Evolutionary conservation across 2,113 vertebrate genomes (phyloP).

Genomic region (Euleptes europaea): DNA sequence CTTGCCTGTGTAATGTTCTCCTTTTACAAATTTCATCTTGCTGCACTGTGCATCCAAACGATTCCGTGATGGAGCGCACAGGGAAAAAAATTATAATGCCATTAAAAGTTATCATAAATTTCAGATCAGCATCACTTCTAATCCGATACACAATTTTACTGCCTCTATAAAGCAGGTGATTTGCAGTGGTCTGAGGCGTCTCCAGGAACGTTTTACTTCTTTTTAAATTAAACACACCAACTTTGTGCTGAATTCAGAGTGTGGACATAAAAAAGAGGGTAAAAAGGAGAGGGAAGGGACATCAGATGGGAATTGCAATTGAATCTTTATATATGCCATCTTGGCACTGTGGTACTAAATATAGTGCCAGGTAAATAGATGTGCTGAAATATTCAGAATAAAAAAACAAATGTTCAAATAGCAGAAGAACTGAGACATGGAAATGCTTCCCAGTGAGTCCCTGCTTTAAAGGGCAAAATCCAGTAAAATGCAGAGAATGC

Average conservation of each 20-base stretch:
- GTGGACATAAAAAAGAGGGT: constrained; percentile 84
- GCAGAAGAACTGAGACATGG: constrained; percentile 65
- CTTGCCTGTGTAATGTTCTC: constrained; percentile 75
- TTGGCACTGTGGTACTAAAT: constrained; percentile 83
- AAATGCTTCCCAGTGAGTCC: constrained; percentile 64
- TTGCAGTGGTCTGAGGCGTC: constrained; percentile 84
- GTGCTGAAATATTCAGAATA: constrained; percentile 85
- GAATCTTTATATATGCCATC: constrained; percentile 86
- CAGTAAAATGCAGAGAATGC: constrained; percentile 69
- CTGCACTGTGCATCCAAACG: constrained; percentile 76
- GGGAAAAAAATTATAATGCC: constrained; percentile 86
- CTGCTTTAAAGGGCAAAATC: constrained; percentile 68
- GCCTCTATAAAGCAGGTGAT: constrained; percentile 86
- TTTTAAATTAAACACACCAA: constrained; percentile 89
- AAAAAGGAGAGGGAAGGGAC: constrained; percentile 85
- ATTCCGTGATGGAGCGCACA: constrained; percentile 72
- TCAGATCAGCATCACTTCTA: constrained; percentile 87
- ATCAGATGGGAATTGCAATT: constrained; percentile 87
- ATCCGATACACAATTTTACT: constrained; percentile 88
- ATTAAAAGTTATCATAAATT: constrained; percentile 90
- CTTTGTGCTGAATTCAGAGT: constrained; percentile 85
- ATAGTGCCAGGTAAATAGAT: constrained; percentile 86
- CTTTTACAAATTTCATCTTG: constrained; percentile 82
- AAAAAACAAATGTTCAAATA: constrained; percentile 84
- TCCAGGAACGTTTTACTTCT: constrained; percentile 84